Conservation (phyloP, 2,888 invertebrate genomes). For the Lycia hirtaria region DNA sequence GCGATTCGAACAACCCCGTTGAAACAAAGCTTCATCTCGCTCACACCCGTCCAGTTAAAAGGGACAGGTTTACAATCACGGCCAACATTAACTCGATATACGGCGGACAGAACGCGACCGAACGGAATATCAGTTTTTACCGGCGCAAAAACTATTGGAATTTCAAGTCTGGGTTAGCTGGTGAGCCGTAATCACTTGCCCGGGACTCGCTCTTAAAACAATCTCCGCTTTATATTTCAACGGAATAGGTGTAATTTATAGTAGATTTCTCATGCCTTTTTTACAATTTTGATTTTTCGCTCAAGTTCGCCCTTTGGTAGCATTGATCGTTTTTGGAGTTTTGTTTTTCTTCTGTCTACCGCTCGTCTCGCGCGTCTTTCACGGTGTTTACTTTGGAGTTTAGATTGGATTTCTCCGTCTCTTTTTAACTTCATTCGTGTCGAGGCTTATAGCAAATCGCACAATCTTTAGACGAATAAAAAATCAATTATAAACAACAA, state of each 20-base stretch:
- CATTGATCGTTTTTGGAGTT: conserved; percentile 71
- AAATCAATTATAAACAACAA: conserved; percentile 76
- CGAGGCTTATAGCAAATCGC: conserved; percentile 62
- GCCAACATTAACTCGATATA: conserved; percentile 83
- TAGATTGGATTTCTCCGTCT: conserved; percentile 71
- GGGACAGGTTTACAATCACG: conserved; percentile 76
- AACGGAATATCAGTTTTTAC: conserved; percentile 83
- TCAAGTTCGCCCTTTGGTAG: conserved; percentile 56
- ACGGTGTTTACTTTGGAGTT: conserved; percentile 75
- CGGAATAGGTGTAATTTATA: conserved; percentile 80
- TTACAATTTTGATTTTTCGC: conserved; percentile 70
- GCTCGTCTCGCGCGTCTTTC: conserved; percentile 68
- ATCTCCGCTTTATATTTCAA: conserved; percentile 76
- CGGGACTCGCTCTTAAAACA: conserved; percentile 80
- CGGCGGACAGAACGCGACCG: conserved; percentile 74
- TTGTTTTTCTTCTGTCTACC: conserved; percentile 82
- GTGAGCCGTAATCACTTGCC: conserved; percentile 73
- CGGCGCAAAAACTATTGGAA: conserved; percentile 83
- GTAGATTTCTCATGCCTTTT: conserved; percentile 65
- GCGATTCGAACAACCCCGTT: conserved; percentile 78
- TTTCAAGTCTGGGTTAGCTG: conserved; percentile 77
- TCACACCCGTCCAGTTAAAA: conserved; percentile 57
- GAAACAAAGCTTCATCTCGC: conserved; percentile 72
- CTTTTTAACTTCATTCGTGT: conserved; percentile 59
- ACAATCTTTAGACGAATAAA: conserved; percentile 61